Percentiles rank a stretch among this genome's conserved stretches.
Evolutionary conservation across 2,113 vertebrate genomes (phyloP).

Genomic region (Perca flavescens): DNA sequence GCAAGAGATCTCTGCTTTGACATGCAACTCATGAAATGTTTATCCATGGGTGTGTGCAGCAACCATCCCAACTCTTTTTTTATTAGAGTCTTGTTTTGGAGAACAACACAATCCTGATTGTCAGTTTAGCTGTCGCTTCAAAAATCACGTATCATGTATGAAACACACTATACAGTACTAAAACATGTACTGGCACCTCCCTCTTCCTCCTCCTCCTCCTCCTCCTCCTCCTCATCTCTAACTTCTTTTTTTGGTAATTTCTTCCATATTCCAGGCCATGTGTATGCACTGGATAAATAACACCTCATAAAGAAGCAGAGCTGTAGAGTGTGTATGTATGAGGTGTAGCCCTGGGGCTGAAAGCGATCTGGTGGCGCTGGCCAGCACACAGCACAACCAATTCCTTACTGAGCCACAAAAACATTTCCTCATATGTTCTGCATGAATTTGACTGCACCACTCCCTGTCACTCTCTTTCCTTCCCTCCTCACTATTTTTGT

Average conservation of each 20-base stretch:
- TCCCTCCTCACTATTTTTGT: neutral
- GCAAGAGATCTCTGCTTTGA: slow-evolving; percentile 3
- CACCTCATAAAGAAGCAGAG: slow-evolving; percentile 57
- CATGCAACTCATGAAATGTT: slow-evolving; percentile 10
- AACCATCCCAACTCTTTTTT: slow-evolving; percentile 1
- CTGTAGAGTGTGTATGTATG: slow-evolving; percentile 41
- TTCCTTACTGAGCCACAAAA: slow-evolving; percentile 50
- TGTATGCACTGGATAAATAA: slow-evolving; percentile 35
- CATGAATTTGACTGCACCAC: slow-evolving; percentile 2
- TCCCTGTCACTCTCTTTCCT: neutral
- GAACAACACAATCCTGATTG: slow-evolving; percentile 7
- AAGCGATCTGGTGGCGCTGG: slow-evolving; percentile 28
- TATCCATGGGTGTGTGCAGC: slow-evolving; percentile 12
- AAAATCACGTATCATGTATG: neutral
- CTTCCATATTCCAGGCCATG: neutral
- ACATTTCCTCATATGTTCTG: slow-evolving; percentile 24
- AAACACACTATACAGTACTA: neutral
- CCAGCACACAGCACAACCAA: slow-evolving; percentile 32
- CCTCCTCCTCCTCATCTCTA: neutral
- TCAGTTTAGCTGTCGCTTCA: neutral
- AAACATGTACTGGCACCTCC: neutral
- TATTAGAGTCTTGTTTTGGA: slow-evolving; percentile 1
- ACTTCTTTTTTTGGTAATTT: neutral
- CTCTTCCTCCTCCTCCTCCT: neutral
- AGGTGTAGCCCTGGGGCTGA: slow-evolving; percentile 37